A percentile compares a stretch with the other conserved stretches of the same genome.
Conservation (phyloP, 2,113 vertebrate species). For the Benitochromis conjunctus region DNA sequence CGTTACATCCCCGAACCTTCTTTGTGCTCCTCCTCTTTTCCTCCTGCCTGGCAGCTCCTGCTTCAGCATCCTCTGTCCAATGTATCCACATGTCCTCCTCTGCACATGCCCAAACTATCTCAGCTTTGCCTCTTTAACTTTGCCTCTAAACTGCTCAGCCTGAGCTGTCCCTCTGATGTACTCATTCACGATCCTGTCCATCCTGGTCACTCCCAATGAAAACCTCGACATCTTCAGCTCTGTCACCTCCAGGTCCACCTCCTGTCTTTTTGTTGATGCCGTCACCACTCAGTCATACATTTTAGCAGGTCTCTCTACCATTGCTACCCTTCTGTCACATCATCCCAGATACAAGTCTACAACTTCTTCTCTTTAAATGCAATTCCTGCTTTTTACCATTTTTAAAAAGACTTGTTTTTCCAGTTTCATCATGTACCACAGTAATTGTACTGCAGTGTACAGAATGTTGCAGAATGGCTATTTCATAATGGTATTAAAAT, state of each 20-base stretch:
- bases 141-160: background rate
- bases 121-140: background rate
- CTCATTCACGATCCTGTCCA: background rate
- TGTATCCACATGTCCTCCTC: background rate
- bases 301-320: background rate
- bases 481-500: background rate
- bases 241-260: background rate
- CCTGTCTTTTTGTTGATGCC: background rate
- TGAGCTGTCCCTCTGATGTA: background rate
- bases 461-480: no score
- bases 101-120: fast-evolving
- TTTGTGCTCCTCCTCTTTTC: background rate
- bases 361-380: fast-evolving
- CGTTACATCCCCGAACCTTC: background rate
- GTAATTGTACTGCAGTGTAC: background rate
- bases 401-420: background rate
- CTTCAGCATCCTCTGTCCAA: background rate
- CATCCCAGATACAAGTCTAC: fast-evolving
- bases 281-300: background rate
- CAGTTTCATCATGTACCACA: background rate
- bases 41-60: background rate
- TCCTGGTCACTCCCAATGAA: background rate
- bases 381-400: background rate
- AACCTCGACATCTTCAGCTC: background rate
- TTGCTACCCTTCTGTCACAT: background rate